These are phyloP conservation scores for Parambassis ranga DNA, from an alignment of 2,797 vertebrate genomes.

Conservation along the genomic window DNA sequence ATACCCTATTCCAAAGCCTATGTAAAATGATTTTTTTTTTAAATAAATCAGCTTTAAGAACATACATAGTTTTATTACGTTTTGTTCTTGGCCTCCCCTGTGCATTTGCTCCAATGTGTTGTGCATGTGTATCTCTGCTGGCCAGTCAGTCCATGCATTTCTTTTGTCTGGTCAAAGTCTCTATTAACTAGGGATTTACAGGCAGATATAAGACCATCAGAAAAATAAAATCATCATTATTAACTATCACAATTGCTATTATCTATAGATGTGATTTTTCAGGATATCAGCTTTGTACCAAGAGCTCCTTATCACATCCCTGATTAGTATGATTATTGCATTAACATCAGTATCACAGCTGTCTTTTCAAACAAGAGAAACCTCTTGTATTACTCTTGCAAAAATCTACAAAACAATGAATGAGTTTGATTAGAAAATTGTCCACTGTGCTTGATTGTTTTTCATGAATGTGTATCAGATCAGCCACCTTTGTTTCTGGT, in stretches of 20 bases:
- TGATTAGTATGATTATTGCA: constrained; percentile 56
- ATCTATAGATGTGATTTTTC: constrained; percentile 33
- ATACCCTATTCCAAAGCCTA: too few species aligned
- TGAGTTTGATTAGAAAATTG: constrained; percentile 78
- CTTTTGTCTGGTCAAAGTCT: constrained; percentile 33
- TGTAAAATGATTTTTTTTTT: too few species aligned
- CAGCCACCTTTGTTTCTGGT: constrained; percentile 83
- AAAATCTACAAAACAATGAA: constrained; percentile 88
- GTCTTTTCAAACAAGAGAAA: constrained; percentile 64
- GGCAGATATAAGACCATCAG: constrained; percentile 42
- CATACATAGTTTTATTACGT: too few species aligned
- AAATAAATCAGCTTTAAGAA: too few species aligned
- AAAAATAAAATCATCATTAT: constrained; percentile 45
- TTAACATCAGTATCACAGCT: constrained; percentile 33
- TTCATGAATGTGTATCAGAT: constrained; percentile 83
- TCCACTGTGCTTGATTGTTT: constrained; percentile 94
- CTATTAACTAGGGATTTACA: constrained; percentile 53
- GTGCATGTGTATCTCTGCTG: constrained; percentile 64
- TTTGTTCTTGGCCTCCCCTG: too few species aligned
- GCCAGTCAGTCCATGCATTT: constrained; percentile 45
- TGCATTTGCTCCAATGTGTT: constrained; percentile 39
- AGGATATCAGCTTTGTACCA: constrained; percentile 17
- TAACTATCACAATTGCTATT: constrained; percentile 29
- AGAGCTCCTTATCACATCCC: constrained; percentile 49
- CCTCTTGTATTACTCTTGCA: constrained; percentile 88